A percentile compares a stretch with the other conserved stretches of the same genome.
Evolutionary conservation across 1,140 invertebrate genomes (phyloP).

Genomic region (Drosophila ironensis): DNA sequence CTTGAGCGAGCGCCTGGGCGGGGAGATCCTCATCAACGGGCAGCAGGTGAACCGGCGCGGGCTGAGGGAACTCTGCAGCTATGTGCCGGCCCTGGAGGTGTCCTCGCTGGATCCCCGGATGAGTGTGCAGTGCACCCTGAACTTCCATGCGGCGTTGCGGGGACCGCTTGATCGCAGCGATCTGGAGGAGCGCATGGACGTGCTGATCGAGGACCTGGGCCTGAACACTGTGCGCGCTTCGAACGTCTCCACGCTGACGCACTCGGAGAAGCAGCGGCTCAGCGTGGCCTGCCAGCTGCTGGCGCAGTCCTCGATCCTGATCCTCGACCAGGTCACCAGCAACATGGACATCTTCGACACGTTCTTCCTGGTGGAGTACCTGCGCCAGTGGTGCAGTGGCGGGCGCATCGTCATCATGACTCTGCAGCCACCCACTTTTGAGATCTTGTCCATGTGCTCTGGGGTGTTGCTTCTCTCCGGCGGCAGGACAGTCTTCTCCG

Average conservation of each 20-base stretch:
- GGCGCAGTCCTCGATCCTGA: conserved; percentile 91
- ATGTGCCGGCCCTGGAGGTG: conserved; percentile 74
- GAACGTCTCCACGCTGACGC: conserved; percentile 90
- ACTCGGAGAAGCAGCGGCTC: conserved; percentile 91
- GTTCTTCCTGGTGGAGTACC: conserved; percentile 96
- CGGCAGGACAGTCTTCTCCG: conserved; percentile 95
- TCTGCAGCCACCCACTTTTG: conserved; percentile 95
- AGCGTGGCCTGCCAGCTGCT: conserved; percentile 94
- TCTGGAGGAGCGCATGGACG: conserved; percentile 88
- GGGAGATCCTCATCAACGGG: conserved; percentile 94
- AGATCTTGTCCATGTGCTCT: conserved; percentile 97
- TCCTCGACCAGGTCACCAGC: conserved; percentile 94
- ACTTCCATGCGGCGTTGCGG: conserved; percentile 89
- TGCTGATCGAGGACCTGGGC: conserved; percentile 94
- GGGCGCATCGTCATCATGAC: conserved; percentile 95
- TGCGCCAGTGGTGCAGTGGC: conserved; percentile 94
- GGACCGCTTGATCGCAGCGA: conserved; percentile 85
- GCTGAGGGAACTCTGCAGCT: conserved; percentile 84
- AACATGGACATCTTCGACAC: conserved; percentile 98
- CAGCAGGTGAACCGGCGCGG: conserved; percentile 87
- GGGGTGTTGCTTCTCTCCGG: conserved; percentile 92
- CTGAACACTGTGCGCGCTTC: conserved; percentile 91
- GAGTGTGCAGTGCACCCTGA: conserved; percentile 91
- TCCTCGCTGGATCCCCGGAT: conserved; percentile 86
- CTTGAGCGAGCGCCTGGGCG: conserved; percentile 86